These are phyloP conservation scores for Zhuqinia jingwanae DNA, from an alignment of 2,888 invertebrate genomes.

Conservation along the genomic window DNA sequence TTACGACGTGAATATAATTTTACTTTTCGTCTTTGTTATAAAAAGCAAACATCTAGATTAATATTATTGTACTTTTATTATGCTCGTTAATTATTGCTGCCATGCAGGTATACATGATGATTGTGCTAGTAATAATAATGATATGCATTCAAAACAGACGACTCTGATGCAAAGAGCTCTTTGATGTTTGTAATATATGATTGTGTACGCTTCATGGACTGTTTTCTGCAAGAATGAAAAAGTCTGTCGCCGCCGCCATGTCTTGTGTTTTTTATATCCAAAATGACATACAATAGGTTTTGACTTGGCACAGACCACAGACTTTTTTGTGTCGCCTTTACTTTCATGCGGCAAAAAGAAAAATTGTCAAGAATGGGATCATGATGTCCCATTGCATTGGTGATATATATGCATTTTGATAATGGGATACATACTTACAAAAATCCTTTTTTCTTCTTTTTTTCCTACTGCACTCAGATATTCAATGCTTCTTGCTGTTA, in stretches of 20 bases:
- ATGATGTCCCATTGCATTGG: slow-evolving; percentile 9
- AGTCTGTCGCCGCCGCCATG: slow-evolving; percentile 24
- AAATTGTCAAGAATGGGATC: slow-evolving; percentile 29
- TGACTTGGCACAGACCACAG: slow-evolving; percentile 52
- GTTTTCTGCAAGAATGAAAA: not conserved
- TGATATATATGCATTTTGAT: slow-evolving; percentile 25
- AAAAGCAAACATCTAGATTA: no score
- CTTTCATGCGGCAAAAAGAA: slow-evolving; percentile 16
- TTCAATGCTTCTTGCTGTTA: no score
- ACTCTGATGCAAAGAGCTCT: not conserved
- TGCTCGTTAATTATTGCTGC: no score
- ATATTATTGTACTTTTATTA: no score
- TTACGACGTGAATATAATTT: no score
- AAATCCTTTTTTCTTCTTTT: not conserved
- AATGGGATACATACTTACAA: not conserved
- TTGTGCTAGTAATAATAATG: no score
- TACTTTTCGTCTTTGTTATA: no score
- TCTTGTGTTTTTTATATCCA: slow-evolving; percentile 12
- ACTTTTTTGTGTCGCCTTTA: slow-evolving; percentile 12
- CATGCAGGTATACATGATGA: no score
- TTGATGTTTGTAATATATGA: no score
- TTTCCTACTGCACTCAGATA: not conserved
- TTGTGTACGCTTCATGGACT: not conserved
- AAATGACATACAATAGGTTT: slow-evolving; percentile 37
- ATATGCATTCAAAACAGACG: not conserved